Percentiles rank a stretch among this genome's conserved stretches.
phyloP scores from a whole-genome alignment of 2,797 vertebrate species.

The Eidolon dupreanum region DNA sequence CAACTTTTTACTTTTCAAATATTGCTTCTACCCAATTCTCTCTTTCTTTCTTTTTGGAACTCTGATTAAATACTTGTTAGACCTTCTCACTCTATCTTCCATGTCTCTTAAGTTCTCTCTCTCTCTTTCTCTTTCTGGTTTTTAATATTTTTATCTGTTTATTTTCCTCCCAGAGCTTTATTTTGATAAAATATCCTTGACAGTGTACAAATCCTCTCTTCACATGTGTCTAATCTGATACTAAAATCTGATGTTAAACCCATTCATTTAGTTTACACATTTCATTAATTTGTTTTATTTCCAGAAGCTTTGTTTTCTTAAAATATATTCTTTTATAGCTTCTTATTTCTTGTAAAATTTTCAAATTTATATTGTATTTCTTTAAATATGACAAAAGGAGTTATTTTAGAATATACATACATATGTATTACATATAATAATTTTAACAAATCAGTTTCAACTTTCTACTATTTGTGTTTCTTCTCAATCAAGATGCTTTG shows the following conservation, averaged over 20 bases:
- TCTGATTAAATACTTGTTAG: not conserved
- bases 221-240: not conserved
- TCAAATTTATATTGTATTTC: not conserved
- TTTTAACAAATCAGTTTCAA: not conserved
- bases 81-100: not conserved
- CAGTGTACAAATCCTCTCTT: not conserved
- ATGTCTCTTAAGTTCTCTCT: not conserved
- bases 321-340: not conserved
- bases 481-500: not conserved
- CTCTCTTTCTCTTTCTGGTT: not conserved
- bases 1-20: not conserved
- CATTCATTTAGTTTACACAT: not conserved
- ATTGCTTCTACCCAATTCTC: not conserved
- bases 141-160: not conserved
- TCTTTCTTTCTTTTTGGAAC: not conserved
- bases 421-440: not conserved
- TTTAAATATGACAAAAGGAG: not conserved
- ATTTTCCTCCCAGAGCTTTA: not conserved
- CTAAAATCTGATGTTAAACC: not conserved
- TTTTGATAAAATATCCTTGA: not conserved
- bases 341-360: not conserved
- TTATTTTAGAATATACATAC: not conserved
- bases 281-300: not conserved
- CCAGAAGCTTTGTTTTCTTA: not conserved
- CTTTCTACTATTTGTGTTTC: not conserved